Evolutionary conservation across 2,888 invertebrate genomes (phyloP), one percentile per base, ranked within the genome.

Genomic region (Agrochola lota): DNA sequence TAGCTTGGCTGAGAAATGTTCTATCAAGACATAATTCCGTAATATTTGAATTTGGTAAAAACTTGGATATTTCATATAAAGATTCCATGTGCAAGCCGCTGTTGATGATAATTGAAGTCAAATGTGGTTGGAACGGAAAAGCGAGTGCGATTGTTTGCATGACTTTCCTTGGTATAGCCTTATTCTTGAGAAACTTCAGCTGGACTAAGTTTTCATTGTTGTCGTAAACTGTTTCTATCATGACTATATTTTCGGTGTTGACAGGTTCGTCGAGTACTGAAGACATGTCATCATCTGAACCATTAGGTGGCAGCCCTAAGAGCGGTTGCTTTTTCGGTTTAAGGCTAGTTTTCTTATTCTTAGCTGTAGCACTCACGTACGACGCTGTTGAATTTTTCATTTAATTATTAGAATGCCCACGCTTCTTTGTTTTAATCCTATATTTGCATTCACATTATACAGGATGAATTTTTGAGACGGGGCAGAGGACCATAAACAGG

Each of bases 21-120:
- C 86, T 83, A 64, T 95, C 95, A 5, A 95, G 85, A 72, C 90
- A 91, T 5, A 95, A 12, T 23, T 94, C 93, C 1, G 94, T 94
- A n/a, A 95, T 91, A 17, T 90, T 75, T 0, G 92, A 92, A 0
- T 68, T 17, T 0, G 89, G 85, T 2, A 95, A 76, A 40, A 93
- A 81, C 26, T 92, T 92, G 23, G 84, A 78, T 6, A 95, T 86
- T 84, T 95, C 95, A 64, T 95, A 84, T 0, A 95, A 23, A 0
- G 85, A 80, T 0, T 81, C 87, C 23, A 77, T 79, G 43, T 90
- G 75, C 0, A 94, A 62, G 0, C 94, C 94, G 5, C 80, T 80
- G 43, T 92, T 90, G 5, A 95, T 92, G 2, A 2, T 60, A 49
- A 95, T 79, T 0, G 87, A 88, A 4, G 76, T 88, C 2, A 95